Percentiles rank a stretch among this genome's conserved stretches.
Evolutionary conservation across 1,140 invertebrate species (phyloP).

Genomic region (Ylistrum balloti): DNA sequence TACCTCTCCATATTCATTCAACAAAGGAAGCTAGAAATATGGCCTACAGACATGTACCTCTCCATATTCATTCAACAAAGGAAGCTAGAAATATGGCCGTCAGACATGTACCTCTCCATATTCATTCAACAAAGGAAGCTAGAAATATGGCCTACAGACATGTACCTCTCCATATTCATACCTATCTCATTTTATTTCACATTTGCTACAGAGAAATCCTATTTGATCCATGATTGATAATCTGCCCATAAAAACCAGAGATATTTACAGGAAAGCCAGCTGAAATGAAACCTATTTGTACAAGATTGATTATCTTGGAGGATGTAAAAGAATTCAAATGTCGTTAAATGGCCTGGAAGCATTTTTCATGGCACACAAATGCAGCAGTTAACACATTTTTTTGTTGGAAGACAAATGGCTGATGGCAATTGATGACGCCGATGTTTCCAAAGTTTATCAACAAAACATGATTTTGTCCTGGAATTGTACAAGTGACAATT

Average conservation of each 20-base stretch:
- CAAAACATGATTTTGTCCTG: background rate
- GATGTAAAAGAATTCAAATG: background rate
- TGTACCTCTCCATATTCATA: background rate
- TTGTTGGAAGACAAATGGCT: background rate
- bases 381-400: background rate
- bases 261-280: background rate
- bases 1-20: background rate
- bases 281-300: constrained; percentile 11
- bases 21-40: too few species aligned
- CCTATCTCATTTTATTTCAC: background rate
- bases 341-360: background rate
- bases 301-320: background rate
- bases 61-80: too few species aligned
- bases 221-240: constrained; percentile 12
- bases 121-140: background rate
- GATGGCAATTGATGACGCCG: background rate
- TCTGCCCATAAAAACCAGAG: background rate
- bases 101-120: background rate
- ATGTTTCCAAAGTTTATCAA: constrained; percentile 11
- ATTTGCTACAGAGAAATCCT: background rate
- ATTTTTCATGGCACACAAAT: background rate
- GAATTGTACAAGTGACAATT: background rate
- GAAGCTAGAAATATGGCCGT: too few species aligned
- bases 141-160: too few species aligned
- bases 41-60: too few species aligned